Evolutionary conservation across 2,113 vertebrate species (phyloP), one percentile per base, ranked within the genome.

Genomic region (Corynorhinus townsendii): DNA sequence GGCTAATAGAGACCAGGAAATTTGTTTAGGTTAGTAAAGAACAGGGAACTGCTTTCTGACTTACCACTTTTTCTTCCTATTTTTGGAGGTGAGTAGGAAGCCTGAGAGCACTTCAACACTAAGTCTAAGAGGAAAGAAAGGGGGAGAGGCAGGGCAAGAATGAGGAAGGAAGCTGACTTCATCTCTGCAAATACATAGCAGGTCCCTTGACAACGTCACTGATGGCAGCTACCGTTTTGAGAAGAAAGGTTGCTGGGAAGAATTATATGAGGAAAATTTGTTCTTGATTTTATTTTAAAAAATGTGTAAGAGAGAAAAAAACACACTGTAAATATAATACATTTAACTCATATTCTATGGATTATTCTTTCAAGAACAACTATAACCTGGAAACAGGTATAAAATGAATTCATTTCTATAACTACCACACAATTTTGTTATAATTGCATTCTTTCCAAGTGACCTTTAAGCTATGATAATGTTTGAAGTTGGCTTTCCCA

Each of bases 401-500:
- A 95, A 94, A 82, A 88, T 89, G 62, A 96, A 86, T 91, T 96
- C 28, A 90, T 94, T 97, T 96, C n/a, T 83, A 62, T 94, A 95
- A 95, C 86, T 94, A 90, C 62, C 69, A 95, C 69, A 95, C 92
- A 95, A 96, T 93, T 96, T 89, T 95, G 88, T 79, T 93, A 95
- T 94, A 96, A 96, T 97, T 95, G 69, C 88, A 54, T 95, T 84
- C 59, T 95, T 96, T 96, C 91, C 72, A 72, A 93, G 45, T 97
- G 95, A 96, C 94, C 97, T 97, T 97, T 97, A 95, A 94, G 93
- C 75, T 92, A 80, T 62, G 94, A 96, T 96, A 95, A 97, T 90
- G 82, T 96, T 95, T 96, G 94, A 96, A 91, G 95, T 56, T 97
- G 90, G 56, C 83, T 97, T 96, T 97, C 95, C 95, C 94, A 96